Evolutionary conservation across 2,888 invertebrate genomes (phyloP).

Genomic region (Ophraella communa): DNA sequence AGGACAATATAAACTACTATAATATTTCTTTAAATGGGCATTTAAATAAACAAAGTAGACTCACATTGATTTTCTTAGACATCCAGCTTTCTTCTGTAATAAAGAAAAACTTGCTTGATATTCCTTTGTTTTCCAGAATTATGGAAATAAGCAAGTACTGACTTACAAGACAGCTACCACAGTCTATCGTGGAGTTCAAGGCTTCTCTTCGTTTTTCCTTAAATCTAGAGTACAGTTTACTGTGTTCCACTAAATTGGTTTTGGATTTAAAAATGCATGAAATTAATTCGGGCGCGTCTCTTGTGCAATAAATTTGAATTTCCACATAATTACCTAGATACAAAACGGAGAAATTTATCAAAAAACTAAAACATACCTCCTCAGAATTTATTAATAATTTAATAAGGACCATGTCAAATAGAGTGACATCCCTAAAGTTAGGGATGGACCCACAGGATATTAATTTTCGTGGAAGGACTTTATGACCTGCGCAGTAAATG

Average conservation of each 20-base stretch:
- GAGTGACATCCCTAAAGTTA: too few relatives aligned
- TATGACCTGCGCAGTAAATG: too few relatives aligned
- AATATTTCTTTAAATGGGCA: too few relatives aligned
- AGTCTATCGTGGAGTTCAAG: constrained; percentile 57
- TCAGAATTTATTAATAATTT: too few relatives aligned
- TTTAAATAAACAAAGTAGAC: too few relatives aligned
- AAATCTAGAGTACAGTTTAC: constrained; percentile 34
- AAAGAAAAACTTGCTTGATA: constrained; percentile 57
- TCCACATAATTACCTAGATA: constrained; percentile 37
- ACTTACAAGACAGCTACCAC: constrained; percentile 58
- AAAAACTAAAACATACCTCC: too few relatives aligned
- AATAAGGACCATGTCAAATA: too few relatives aligned
- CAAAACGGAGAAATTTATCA: too few relatives aligned
- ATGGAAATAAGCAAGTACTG: constrained; percentile 49
- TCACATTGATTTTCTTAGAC: constrained; percentile 54
- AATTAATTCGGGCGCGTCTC: constrained; percentile 55
- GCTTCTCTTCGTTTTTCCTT: constrained; percentile 42
- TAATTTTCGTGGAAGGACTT: too few relatives aligned
- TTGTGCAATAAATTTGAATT: constrained; percentile 21
- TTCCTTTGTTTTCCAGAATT: constrained; percentile 56
- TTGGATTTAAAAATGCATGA: constrained; percentile 47
- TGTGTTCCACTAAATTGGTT: constrained; percentile 15
- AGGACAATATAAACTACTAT: too few relatives aligned
- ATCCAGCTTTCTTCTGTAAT: constrained; percentile 60
- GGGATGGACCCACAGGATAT: too few relatives aligned